A percentile compares a stretch with the other conserved stretches of the same genome.
Conservation (phyloP, 1,140 invertebrate species). For the Holcopasites calliopsidis region DNA sequence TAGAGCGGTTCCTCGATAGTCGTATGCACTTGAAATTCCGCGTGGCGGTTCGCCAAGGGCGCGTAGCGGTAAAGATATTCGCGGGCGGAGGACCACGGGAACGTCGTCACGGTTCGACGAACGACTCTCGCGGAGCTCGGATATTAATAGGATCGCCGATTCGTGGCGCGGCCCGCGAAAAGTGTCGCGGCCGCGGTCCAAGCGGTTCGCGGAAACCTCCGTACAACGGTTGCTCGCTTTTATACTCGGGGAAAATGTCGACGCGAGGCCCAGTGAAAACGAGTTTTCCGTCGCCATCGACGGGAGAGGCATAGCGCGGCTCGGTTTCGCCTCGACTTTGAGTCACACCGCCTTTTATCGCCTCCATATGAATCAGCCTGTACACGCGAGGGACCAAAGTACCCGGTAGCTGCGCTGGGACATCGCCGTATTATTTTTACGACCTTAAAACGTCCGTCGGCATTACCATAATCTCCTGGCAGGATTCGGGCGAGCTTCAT, state of each 20-base stretch:
- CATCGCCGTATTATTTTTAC: constrained; percentile 74
- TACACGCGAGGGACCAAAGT: constrained; percentile 65
- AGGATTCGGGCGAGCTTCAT: constrained; percentile 45
- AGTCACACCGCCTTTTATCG: constrained; percentile 57
- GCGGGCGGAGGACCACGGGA: constrained; percentile 49
- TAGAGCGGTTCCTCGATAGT: constrained; percentile 32
- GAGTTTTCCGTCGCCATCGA: neutral
- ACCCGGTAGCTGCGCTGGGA: constrained; percentile 69
- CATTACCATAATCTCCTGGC: constrained; percentile 72
- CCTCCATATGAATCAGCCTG: constrained; percentile 67
- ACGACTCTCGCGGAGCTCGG: constrained; percentile 1
- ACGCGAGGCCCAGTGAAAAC: neutral
- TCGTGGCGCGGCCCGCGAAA: neutral
- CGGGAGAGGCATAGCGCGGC: neutral
- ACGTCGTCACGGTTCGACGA: constrained; percentile 31
- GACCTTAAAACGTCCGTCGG: constrained; percentile 71
- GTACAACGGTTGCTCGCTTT: too few species aligned
- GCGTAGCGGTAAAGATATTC: constrained; percentile 52
- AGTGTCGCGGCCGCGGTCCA: neutral
- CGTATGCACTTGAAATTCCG: constrained; percentile 50
- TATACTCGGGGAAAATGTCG: neutral
- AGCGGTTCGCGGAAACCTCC: neutral
- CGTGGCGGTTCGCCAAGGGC: constrained; percentile 51
- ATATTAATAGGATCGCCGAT: constrained; percentile 29
- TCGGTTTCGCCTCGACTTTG: constrained; percentile 28